Base-by-base conservation (phyloP, 1,140 invertebrate species). In the Lordiphosa collinella region DNA sequence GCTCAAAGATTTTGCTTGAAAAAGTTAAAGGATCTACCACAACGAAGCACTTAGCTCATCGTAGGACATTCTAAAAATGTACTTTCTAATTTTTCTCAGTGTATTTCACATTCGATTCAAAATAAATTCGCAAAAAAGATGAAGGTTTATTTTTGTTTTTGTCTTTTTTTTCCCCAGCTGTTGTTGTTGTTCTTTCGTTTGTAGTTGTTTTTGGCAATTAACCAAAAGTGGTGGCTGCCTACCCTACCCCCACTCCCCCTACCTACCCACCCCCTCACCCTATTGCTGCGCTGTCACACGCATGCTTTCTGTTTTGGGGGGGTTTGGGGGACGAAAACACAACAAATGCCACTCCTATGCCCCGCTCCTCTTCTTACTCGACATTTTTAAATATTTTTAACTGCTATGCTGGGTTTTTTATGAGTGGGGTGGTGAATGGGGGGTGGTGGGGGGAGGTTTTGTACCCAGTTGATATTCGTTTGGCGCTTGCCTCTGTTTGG, bases 161-260 rank as follows among this genome's bases (percentile, higher is more conserved):
- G 55, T 9, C 16, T 36, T 50, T 34, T 63, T 29, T 18, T 14
- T n/a, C n/a, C n/a, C n/a, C 22, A 11, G 10, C 5, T 31, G 6
- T 34, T 48, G 4, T 38, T 53, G n/a, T 12, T 25, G 6, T 25
- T 37, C 25, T 14, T 51, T 22, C 22, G 38, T 11, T 53, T 49
- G 54, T 66, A 76, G 67, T 82, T 84, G 78, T 82, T 82, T 82
- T 84, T 82, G 78, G 78, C 78, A 82, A 82, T 82, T 82, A 82
- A 82, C 78, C 78, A 76, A 65, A 62, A 72, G 76, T 70, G 75
- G 57, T 61, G 50, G 63, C 61, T 66, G 32, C 37, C 31, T 34
- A 14, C 40, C 6, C 14, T 11, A n/a, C 7, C 31, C 4, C 7
- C 2, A 1, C 13, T 35, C 12, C 6, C 29, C 7, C n/a, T n/a